phyloP scores from a whole-genome alignment of 2,797 vertebrate genomes.

The Dendrocincla fuliginosa region DNA sequence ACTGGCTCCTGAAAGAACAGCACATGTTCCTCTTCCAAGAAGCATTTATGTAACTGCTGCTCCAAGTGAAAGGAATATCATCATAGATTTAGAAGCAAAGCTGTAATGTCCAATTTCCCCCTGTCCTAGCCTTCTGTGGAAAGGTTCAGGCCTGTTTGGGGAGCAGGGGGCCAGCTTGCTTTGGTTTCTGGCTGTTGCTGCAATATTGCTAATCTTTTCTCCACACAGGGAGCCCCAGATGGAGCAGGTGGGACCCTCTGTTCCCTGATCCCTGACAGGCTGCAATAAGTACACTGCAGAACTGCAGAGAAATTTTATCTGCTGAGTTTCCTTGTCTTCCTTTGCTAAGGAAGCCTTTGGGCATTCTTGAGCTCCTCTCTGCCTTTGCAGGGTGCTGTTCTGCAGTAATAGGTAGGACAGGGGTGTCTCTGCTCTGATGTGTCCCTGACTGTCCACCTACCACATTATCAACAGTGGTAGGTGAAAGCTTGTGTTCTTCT shows the following conservation, averaged over 20 bases:
- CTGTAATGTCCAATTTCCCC: background rate
- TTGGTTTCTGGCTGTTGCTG: background rate
- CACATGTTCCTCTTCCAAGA: background rate
- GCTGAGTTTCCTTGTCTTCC: background rate
- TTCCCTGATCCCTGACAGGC: background rate
- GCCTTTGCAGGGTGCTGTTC: background rate
- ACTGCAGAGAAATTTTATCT: background rate
- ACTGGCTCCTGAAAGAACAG: background rate
- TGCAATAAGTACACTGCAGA: background rate
- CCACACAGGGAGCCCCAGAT: background rate
- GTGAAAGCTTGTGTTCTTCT: rapidly evolving
- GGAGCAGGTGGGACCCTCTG: background rate
- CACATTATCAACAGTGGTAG: background rate
- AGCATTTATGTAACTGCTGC: background rate
- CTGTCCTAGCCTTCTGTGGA: background rate
- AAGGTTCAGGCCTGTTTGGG: background rate
- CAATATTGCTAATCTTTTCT: background rate
- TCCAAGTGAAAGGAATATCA: background rate
- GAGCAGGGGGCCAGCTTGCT: background rate
- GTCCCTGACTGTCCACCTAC: background rate
- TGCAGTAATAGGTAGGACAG: background rate
- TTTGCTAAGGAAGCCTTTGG: background rate
- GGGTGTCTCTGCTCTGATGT: background rate
- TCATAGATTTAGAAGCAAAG: background rate
- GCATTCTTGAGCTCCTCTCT: background rate